Evolutionary conservation across 2,113 vertebrate genomes (phyloP), one percentile per base, ranked within the genome.

Genomic region (Eulacestoma nigropectus): DNA sequence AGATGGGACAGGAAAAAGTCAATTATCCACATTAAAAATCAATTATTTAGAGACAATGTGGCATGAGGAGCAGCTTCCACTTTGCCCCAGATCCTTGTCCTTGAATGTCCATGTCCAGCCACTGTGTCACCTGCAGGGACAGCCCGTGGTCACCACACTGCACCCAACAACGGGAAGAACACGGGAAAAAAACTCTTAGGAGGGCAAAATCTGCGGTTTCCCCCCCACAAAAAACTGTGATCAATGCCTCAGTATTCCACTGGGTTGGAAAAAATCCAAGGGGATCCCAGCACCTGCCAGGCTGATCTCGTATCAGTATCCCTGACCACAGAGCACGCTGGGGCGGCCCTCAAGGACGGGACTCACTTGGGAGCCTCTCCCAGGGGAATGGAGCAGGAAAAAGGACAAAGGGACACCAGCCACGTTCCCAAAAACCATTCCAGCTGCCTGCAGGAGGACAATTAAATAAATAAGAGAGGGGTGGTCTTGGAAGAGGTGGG

Each of bases 21-120:
- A 83, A 72, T 44, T 81, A 46, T 49, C 70, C 75, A 90, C 29
- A 26, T 42, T 75, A 86, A 89, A 95, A 89, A 63, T 74, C 59
- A 93, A 37, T 46, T 95, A 83, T 47, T 23, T 6, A 10, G 57
- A 44, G 41, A 6, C 33, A 12, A 16, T 0, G 9, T 12, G 29
- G 25, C 59, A 86, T 8, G 39, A 94, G 95, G 44, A 93, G 96
- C 89, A 93, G 90, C 95, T 92, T 79, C 73, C 64, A 60, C 72
- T 62, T 89, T 26, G 33, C 4, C 53, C 79, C 82, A 91, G 41
- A 93, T 16, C 74, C 42, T 16, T 41, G 72, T 76, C 50, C n/a
- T 46, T 73, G 9, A 87, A 88, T 2, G 12, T 11, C 73, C n/a
- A 3, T 0, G 21, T 32, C 50, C 69, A 30, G 12, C 37, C 29